Percentiles rank a stretch among this genome's conserved stretches.
These are phyloP conservation scores for Leptodirus hochenwartii DNA, from an alignment of 2,888 invertebrate genomes.

Conservation along the genomic window DNA sequence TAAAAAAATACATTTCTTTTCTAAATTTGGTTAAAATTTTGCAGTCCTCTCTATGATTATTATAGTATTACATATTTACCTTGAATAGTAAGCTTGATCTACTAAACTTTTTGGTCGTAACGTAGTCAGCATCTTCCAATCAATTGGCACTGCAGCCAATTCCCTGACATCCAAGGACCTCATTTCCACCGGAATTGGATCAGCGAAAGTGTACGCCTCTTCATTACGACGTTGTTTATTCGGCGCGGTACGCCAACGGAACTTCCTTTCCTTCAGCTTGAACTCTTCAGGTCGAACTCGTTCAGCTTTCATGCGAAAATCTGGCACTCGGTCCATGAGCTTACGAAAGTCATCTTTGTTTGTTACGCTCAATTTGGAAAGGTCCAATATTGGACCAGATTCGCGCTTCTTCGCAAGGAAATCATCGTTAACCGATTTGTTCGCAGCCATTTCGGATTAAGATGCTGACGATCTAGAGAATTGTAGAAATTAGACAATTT, in stretches of 20 bases:
- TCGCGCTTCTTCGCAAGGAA: constrained; percentile 73
- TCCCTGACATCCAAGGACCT: constrained; percentile 53
- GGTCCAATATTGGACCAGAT: constrained; percentile 63
- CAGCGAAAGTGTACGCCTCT: constrained; percentile 46
- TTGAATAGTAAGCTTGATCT: constrained; percentile 77
- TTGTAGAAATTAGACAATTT: too few species aligned
- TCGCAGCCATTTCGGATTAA: too few species aligned
- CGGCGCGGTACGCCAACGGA: neutral
- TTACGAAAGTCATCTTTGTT: constrained; percentile 69
- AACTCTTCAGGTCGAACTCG: constrained; percentile 63
- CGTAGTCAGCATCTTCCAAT: constrained; percentile 88
- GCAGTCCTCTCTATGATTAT: too few species aligned
- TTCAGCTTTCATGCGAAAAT: constrained; percentile 76
- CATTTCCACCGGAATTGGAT: constrained; percentile 76
- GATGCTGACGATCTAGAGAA: too few species aligned
- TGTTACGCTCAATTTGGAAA: constrained; percentile 53
- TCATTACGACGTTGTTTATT: constrained; percentile 26
- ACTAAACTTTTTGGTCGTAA: constrained; percentile 62
- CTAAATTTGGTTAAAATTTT: too few species aligned
- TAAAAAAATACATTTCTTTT: too few species aligned
- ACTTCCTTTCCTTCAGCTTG: constrained; percentile 48
- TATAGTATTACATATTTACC: constrained; percentile 34
- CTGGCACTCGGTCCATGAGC: constrained; percentile 71
- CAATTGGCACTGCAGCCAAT: constrained; percentile 67
- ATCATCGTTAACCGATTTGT: too few species aligned